Conservation (phyloP, 2,113 vertebrate species). For the Sceloporus undulatus region DNA sequence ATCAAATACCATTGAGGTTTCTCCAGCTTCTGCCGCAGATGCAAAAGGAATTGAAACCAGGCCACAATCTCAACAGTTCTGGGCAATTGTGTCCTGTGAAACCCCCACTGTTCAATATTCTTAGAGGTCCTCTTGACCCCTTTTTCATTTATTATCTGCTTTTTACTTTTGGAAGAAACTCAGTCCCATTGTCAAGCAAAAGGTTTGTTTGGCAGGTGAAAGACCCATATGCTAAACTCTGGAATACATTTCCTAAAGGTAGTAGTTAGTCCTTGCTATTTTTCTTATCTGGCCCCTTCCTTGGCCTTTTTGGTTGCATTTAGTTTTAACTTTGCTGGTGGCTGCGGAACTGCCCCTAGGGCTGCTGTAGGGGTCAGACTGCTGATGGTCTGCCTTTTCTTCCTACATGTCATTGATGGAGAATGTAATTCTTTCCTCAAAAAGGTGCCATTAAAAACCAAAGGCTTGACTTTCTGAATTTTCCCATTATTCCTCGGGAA, state of each 20-base stretch:
- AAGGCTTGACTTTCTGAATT: constrained; percentile 53
- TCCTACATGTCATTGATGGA: constrained; percentile 67
- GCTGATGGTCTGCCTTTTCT: constrained; percentile 66
- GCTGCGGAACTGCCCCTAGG: constrained; percentile 68
- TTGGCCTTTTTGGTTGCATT: constrained; percentile 56
- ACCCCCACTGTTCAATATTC: constrained; percentile 13
- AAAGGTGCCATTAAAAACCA: constrained; percentile 67
- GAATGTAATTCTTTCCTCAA: constrained; percentile 61
- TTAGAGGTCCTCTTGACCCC: constrained; percentile 35
- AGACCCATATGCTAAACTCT: constrained; percentile 52
- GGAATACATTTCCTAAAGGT: constrained; percentile 60
- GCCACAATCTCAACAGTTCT: constrained; percentile 4
- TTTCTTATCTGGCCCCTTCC: constrained; percentile 48
- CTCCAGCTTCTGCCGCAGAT: constrained; percentile 34
- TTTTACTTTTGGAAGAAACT: constrained; percentile 52
- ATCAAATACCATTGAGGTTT: constrained; percentile 42
- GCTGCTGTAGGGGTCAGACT: constrained; percentile 69
- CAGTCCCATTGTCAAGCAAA: constrained; percentile 19
- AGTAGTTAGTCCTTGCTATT: constrained; percentile 40
- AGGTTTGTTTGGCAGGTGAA: constrained; percentile 56
- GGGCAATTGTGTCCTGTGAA: constrained; percentile 14
- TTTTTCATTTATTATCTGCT: constrained; percentile 49
- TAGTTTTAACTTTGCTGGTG: constrained; percentile 68
- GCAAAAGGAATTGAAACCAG: constrained; percentile 51
- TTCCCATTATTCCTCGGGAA: constrained; percentile 59